Evolutionary conservation across 1,140 invertebrate species (phyloP), one percentile per base, ranked within the genome.

Genomic region (Ylistrum balloti): DNA sequence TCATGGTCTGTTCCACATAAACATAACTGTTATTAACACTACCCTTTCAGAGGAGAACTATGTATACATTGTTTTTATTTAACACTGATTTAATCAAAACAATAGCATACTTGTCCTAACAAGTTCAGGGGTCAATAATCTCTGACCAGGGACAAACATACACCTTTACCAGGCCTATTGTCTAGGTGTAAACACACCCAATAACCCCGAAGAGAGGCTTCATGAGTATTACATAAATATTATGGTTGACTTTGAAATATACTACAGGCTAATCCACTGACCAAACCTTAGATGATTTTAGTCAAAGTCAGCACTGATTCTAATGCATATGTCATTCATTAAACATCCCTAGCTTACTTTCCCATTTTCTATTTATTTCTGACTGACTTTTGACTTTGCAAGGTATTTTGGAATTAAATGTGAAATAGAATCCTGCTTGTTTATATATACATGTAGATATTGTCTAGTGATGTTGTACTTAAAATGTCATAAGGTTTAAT

Each of bases 111-210:
- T 74, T 74, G 56, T 74, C 56, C 56, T 28, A 74, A 28, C 56
- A 74, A 74, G 56, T 74, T 74, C n/a, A 28, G 56, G 28, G 56
- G 56, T 74, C 56, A 74, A 74, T n/a, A n/a, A 74, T 74, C 56
- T 5, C 28, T 74, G 56, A 74, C 56, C 56, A 74, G 56, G 56
- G 22, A 28, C 22, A 74, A 74, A 11, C 5, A 74, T n/a, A 74
- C 56, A 74, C 56, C 56, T 74, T 74, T 74, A 74, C 56, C n/a
- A 17, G 56, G 22, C n/a, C n/a, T 28, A 74, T 74, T 74, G 56
- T n/a, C 56, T n/a, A 74, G n/a, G 22, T n/a, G n/a, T 74, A 74
- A 74, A 74, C 17, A 74, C 56, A 74, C 56, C 3, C 22, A 7
- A 17, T 74, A n/a, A 74, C 56, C 56, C 56, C 17, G 56, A 9